A percentile compares a stretch with the other conserved stretches of the same genome.
These are phyloP conservation scores for Molossus alvarezi DNA, from an alignment of 2,797 vertebrate genomes.

Conservation along the genomic window DNA sequence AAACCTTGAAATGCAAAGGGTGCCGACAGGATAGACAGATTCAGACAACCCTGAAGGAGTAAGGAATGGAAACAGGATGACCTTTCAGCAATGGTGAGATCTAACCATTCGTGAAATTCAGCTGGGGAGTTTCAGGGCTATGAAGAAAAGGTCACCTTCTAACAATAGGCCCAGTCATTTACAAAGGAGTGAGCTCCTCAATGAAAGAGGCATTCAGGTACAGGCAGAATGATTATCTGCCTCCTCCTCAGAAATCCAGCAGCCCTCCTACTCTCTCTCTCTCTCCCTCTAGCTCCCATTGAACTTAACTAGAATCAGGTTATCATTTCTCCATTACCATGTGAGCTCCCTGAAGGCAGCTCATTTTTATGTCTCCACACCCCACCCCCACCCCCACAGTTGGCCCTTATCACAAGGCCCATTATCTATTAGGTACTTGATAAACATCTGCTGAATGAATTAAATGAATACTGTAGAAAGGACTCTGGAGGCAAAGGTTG, in stretches of 20 bases:
- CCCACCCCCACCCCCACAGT: no score
- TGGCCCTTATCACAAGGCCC: background rate
- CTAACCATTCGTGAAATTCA: background rate
- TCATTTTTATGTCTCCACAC: background rate
- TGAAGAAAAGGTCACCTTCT: slow-evolving; percentile 23
- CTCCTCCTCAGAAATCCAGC: background rate
- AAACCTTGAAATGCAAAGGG: slow-evolving; percentile 32
- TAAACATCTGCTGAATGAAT: slow-evolving; percentile 31
- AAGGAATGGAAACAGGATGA: background rate
- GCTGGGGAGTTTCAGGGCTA: background rate
- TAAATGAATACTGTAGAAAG: background rate
- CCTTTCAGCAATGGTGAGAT: background rate
- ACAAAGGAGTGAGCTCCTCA: background rate
- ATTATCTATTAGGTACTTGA: background rate
- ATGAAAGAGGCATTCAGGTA: background rate
- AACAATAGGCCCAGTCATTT: background rate
- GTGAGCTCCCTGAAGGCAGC: background rate
- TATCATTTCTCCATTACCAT: background rate
- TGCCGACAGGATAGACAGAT: background rate
- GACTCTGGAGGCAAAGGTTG: slow-evolving; percentile 9
- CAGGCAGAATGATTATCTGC: background rate
- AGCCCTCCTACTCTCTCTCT: background rate
- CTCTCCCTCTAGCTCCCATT: background rate
- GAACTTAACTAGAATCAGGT: background rate
- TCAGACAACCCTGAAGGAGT: slow-evolving; percentile 56